Evolutionary conservation across 92 coral and sea anemone species (phyloP), one percentile per base, ranked within the genome.

Genomic region (Phenganax marumi): DNA sequence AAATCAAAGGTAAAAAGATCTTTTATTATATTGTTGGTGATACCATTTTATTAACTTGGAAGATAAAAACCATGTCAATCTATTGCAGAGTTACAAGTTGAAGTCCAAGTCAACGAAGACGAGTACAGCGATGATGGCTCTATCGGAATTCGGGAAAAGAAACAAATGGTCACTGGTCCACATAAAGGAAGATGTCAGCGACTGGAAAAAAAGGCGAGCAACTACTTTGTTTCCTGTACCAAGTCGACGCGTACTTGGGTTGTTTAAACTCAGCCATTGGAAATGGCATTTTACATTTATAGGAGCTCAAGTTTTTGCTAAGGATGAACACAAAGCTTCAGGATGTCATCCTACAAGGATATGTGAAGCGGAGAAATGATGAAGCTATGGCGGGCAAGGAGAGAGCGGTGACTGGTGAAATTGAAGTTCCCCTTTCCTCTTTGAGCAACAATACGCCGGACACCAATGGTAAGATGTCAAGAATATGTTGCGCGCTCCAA

Each of bases 151-250:
- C 47, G 68, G 57, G 53, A 12, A 11, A 76, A 76, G 26, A 76
- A 76, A 19, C 81, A 76, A 39, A 76, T 55, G 81, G 68, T 62
- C 22, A 55, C 81, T 55, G 81, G 81, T 19, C 62, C 19, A 76
- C 65, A 33, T 12, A 76, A 56, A 22, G 50, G 68, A 13, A 68
- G 81, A 21, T 56, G 62, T 58, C 81, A 76, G 69, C 54, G 81
- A 46, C 25, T 76, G 16, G 81, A 76, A 19, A 76, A 23, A 54
- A 76, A 76, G 81, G 81, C 57, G 39, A 8, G 62, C 9, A 8
- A 12, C 7, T 7, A 49, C 63, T 19, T 14, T 54, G 10, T 54
- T 54, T 10, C 10, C 10, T 54, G 17, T 54, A 54, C 60, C 60
- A 54, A 54, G 60, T 17, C 60, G 60, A 10, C 60, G 11, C 17